A percentile compares a stretch with the other conserved stretches of the same genome.
These are phyloP conservation scores for Hemibagrus wyckioides DNA, from an alignment of 2,113 vertebrate genomes.

Conservation along the genomic window DNA sequence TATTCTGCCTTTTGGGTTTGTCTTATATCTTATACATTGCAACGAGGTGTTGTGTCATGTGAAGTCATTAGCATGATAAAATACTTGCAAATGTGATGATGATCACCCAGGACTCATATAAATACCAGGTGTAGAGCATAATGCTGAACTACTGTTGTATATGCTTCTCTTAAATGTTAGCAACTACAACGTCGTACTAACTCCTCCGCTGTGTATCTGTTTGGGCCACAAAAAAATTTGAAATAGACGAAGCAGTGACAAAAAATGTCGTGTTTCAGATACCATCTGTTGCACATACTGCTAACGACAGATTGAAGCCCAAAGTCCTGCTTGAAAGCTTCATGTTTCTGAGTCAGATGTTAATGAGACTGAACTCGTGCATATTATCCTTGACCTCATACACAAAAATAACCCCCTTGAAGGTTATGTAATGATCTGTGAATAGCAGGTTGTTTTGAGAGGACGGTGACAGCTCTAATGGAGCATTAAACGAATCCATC, in stretches of 20 bases:
- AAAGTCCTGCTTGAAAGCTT: not conserved
- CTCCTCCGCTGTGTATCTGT: not conserved
- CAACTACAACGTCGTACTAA: not conserved
- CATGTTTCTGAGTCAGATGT: not conserved
- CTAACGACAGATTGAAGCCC: not conserved
- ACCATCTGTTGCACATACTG: not conserved
- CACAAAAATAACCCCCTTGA: not conserved
- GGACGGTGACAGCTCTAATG: slow-evolving; percentile 15
- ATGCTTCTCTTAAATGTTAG: not conserved
- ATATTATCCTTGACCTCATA: slow-evolving; percentile 2
- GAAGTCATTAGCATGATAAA: not conserved
- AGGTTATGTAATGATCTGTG: slow-evolving; percentile 9
- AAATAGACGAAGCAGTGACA: not conserved
- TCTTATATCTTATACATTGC: no score
- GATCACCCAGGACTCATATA: not conserved
- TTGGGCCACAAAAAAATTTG: not conserved
- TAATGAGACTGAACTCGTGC: not conserved
- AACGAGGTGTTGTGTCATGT: not conserved
- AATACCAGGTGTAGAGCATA: not conserved
- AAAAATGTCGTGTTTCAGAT: not conserved
- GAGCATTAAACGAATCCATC: slow-evolving; percentile 37
- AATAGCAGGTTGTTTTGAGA: not conserved
- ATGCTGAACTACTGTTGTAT: not conserved
- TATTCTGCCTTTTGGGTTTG: no score
- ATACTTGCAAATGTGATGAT: not conserved